Evolutionary conservation across 2,797 vertebrate genomes (phyloP).

Genomic region (Fundulus diaphanus): DNA sequence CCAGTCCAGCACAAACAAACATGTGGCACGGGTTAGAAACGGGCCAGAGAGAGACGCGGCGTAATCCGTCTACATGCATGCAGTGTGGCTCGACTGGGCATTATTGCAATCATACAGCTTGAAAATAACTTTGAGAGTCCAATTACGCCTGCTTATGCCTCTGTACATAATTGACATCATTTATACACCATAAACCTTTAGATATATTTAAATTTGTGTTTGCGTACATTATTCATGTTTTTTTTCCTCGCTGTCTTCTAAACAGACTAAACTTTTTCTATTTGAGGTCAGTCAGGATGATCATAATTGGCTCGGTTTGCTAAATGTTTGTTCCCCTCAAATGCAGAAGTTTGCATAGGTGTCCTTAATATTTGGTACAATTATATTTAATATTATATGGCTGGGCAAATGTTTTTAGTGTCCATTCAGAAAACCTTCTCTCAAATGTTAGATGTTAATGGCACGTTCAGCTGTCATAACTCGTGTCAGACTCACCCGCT

Average conservation of each 20-base stretch:
- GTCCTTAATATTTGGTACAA: not conserved
- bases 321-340: not conserved
- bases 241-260: too few relatives aligned
- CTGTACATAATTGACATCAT: constrained; percentile 9
- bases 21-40: constrained; percentile 21
- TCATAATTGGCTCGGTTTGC: not conserved
- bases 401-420: not conserved
- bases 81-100: constrained; percentile 2
- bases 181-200: constrained; percentile 18
- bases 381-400: not conserved
- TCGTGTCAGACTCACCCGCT: too few relatives aligned
- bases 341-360: not conserved
- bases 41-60: constrained; percentile 15
- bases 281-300: not conserved
- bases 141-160: constrained; percentile 26
- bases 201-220: not conserved
- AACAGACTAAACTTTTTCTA: not conserved
- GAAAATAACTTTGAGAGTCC: constrained; percentile 11
- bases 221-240: too few relatives aligned
- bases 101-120: constrained; percentile 9
- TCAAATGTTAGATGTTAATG: not conserved
- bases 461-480: too few relatives aligned
- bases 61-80: constrained; percentile 15
- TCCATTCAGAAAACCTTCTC: not conserved
- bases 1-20: constrained; percentile 50